Base-by-base conservation (phyloP, 2,113 vertebrate species). In the Stercorarius parasiticus region DNA sequence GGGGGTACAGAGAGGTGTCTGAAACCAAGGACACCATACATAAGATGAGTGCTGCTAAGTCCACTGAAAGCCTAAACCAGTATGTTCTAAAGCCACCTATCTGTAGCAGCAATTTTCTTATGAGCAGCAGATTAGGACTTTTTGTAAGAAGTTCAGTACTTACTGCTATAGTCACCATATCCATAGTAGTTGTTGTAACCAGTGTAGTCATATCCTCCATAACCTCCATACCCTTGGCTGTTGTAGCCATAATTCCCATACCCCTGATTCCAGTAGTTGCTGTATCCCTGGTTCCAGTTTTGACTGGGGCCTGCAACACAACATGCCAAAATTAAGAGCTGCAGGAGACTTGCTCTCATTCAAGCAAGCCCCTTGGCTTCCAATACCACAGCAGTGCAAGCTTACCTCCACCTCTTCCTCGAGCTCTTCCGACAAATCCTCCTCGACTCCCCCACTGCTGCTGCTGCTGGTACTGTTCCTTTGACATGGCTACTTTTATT, bases 171-270 rank as follows among this genome's bases (percentile, higher is more conserved):
- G 98, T 99, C 99, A 98, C 99, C 98, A 97, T 99, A 99, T 98
- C 99, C 99, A 93, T 99, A 99, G 98, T 99, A 99, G 99, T 99
- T 99, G 99, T 99, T 99, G 99, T 99, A 99, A 97, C 99, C 99
- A 96, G 99, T 98, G 98, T 99, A 99, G 98, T 99, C 99, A 96
- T 99, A 99, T 97, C 99, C 99, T 96, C 99, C 99, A 86, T 99
- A 99, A 92, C 99, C 99, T 93, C 99, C 99, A 90, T 99, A 99
- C 43, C 99, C 99, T 98, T 99, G 99, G 98, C 99, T 99, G 98
- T 98, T 98, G 98, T 99, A 99, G 98, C 99, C 99, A 96, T 99
- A 99, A 97, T 99, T 99, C 69, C 99, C 99, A 97, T 99, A 99
- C 50, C 99, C 99, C 98, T 99, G 99, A 98, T 99, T 99, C 99